phyloP scores from a whole-genome alignment of 2,113 vertebrate genomes.

The Echinops telfairi region DNA sequence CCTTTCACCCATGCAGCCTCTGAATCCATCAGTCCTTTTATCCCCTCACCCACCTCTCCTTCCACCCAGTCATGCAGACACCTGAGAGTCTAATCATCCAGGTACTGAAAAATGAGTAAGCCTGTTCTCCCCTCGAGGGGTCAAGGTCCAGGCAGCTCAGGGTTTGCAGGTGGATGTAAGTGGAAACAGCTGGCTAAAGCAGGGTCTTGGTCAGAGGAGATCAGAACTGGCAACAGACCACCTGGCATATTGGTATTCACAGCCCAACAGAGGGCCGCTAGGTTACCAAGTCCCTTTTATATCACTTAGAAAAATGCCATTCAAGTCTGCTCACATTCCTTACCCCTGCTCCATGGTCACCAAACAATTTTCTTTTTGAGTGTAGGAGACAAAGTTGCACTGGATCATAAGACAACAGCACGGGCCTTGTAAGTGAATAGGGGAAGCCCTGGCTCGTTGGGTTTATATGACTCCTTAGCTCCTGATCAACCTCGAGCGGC shows the following conservation, averaged over 20 bases:
- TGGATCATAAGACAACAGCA: fast-evolving
- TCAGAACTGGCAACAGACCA: not conserved
- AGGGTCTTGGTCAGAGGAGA: not conserved
- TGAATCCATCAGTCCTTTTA: not conserved
- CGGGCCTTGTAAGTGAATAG: not conserved
- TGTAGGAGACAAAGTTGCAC: not conserved
- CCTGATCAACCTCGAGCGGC: not conserved
- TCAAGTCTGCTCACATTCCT: not conserved
- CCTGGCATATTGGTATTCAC: not conserved
- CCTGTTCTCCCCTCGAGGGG: not conserved
- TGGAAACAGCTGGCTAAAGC: not conserved
- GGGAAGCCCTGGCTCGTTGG: not conserved
- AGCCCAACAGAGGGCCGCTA: no score
- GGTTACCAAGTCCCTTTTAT: not conserved
- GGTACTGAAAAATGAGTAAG: no score
- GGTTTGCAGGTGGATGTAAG: not conserved
- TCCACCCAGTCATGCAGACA: not conserved
- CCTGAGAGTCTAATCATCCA: not conserved
- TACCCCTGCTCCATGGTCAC: no score
- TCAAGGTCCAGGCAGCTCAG: not conserved
- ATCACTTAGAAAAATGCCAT: not conserved
- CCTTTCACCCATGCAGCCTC: not conserved
- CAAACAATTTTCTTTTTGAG: not conserved
- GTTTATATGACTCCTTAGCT: not conserved
- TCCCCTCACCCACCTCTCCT: no score